Evolutionary conservation across 1,140 invertebrate genomes (phyloP), one percentile per base, ranked within the genome.

Genomic region (Acromyrmex echinatior): DNA sequence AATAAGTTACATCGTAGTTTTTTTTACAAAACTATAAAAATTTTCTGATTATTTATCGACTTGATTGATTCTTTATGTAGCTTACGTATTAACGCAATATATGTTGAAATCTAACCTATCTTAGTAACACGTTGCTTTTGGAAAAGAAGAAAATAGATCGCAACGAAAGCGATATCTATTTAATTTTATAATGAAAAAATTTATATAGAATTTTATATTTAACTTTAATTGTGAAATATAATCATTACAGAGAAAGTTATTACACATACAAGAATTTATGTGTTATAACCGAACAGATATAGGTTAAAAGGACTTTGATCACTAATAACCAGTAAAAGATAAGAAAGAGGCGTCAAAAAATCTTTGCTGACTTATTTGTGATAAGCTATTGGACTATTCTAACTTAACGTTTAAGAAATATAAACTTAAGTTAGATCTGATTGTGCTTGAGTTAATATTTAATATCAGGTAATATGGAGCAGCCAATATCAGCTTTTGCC

Each of bases 401-500:
- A 39, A 39, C 9, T 66, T 66, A 35, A 66, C 28, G 16, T 63
- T 63, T 18, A 63, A 31, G 16, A 31, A 18, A 31, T 63, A 63
- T 28, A 2, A 66, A 14, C 25, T 74, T 18, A 45, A 45, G 10
- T 45, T 45, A 56, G 0, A 56, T 45, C 28, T 63, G 14, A 49
- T 70, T 18, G 16, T 6, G 3, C 12, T 65, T 10, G 9, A 68
- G 39, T 39, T 60, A 25, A 21, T 56, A 31, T 78, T 71, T 60
- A 28, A 90, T 91, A 88, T 86, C 49, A 60, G 60, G 76, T n/a
- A 39, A 56, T 5, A 63, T 25, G 25, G 65, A 88, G 18, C 56
- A 88, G 5, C 51, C 66, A 18, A 0, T 86, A 18, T 93, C 92
- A 12, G 91, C 91, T 51, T 93, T 90, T 49, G 85, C 91, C 10